phyloP scores from a whole-genome alignment of 64 coral and sea anemone genomes.

The Catalaphyllia jardinei region DNA sequence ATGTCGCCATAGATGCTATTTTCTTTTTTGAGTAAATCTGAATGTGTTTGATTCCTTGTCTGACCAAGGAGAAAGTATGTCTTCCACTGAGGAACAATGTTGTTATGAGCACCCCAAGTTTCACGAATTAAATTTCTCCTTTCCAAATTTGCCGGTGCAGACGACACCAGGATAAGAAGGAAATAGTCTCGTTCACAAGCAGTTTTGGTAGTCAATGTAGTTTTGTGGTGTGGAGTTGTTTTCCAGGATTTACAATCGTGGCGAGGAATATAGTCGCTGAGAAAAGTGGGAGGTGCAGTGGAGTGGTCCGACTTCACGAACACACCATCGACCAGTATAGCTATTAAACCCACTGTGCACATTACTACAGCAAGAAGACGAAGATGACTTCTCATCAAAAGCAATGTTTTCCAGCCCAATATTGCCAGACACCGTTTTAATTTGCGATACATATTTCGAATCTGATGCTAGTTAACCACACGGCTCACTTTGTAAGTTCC shows the following conservation, averaged over 20 bases:
- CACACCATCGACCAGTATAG: neutral
- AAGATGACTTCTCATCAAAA: neutral
- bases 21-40: neutral
- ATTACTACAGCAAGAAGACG: neutral
- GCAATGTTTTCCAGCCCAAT: neutral
- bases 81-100: neutral
- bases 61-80: neutral
- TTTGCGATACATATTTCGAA: neutral
- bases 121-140: constrained; percentile 1
- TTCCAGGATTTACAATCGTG: neutral
- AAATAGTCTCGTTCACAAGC: neutral
- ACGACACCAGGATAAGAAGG: neutral
- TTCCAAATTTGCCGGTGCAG: neutral
- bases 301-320: neutral
- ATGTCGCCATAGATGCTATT: too few species aligned
- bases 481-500: neutral
- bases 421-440: neutral
- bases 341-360: neutral
- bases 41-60: neutral
- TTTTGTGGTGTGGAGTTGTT: neutral
- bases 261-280: neutral
- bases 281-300: neutral
- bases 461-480: neutral
- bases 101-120: neutral
- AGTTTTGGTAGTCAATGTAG: neutral